Evolutionary conservation across 2,797 vertebrate species (phyloP).

Genomic region (Lagocephalus sceleratus): DNA sequence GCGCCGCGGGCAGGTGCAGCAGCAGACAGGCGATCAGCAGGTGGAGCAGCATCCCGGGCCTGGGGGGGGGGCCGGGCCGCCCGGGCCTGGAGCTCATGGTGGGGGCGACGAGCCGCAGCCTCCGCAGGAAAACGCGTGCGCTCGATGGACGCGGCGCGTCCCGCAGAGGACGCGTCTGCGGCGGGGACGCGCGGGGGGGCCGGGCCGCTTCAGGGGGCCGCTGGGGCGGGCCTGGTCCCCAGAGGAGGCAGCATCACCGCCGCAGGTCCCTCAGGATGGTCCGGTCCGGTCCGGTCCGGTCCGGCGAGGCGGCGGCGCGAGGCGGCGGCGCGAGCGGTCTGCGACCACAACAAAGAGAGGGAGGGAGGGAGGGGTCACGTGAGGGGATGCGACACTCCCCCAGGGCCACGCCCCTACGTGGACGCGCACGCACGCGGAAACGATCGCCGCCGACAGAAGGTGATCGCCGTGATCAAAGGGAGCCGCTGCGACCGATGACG

Average conservation of each 20-base stretch:
- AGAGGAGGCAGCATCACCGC: conserved; percentile 17
- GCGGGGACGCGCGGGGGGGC: conserved; percentile 10
- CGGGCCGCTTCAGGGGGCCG: conserved; percentile 28
- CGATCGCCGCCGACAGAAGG: too few relatives aligned
- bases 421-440: conserved; percentile 13
- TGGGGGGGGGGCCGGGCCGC: conserved; percentile 14
- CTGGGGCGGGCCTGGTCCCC: conserved; percentile 25
- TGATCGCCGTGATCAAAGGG: too few relatives aligned
- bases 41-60: conserved; percentile 28
- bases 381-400: conserved; percentile 46
- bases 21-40: conserved; percentile 46
- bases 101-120: not conserved
- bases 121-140: not conserved
- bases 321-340: conserved; percentile 26
- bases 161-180: not conserved
- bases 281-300: not conserved
- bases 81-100: conserved; percentile 42
- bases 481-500: too few relatives aligned
- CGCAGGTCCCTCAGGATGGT: not conserved
- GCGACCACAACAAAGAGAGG: conserved; percentile 65
- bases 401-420: conserved; percentile 43
- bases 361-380: conserved; percentile 47
- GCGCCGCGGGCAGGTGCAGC: conserved; percentile 39
- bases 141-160: too few relatives aligned
- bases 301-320: not conserved